These are phyloP conservation scores for Echinops telfairi DNA, from an alignment of 2,113 vertebrate species.

Conservation along the genomic window DNA sequence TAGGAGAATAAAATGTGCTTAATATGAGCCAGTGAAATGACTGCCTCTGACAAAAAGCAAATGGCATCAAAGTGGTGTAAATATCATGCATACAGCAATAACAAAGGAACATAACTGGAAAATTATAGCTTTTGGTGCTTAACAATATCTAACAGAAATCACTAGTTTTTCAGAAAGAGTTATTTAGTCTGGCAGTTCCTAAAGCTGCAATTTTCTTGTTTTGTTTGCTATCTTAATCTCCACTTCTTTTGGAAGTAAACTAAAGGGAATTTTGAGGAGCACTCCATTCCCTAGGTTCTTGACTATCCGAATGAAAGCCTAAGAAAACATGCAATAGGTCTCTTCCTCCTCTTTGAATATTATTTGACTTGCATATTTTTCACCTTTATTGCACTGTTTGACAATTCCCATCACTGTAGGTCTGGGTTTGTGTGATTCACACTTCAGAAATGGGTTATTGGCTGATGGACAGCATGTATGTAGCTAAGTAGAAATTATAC, in stretches of 20 bases:
- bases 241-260: slow-evolving; percentile 64
- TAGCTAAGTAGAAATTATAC: slow-evolving; percentile 43
- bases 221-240: slow-evolving; percentile 67
- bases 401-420: slow-evolving; percentile 30
- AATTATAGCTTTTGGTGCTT: slow-evolving; percentile 75
- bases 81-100: slow-evolving; percentile 55
- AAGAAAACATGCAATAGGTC: slow-evolving; percentile 2
- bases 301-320: not conserved
- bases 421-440: slow-evolving; percentile 5
- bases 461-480: not conserved
- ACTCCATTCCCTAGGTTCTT: not conserved
- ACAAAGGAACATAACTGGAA: slow-evolving; percentile 74
- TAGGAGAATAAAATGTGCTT: slow-evolving; percentile 47
- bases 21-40: slow-evolving; percentile 26
- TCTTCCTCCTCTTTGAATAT: slow-evolving; percentile 30
- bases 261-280: slow-evolving; percentile 18
- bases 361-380: slow-evolving; percentile 45
- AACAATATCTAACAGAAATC: slow-evolving; percentile 69
- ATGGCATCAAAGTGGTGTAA: slow-evolving; percentile 74
- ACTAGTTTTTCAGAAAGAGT: slow-evolving; percentile 66
- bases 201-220: slow-evolving; percentile 72
- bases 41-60: slow-evolving; percentile 68
- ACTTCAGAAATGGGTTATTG: slow-evolving; percentile 47
- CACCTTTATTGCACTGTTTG: slow-evolving; percentile 35
- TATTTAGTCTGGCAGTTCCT: slow-evolving; percentile 70